These are phyloP conservation scores for Ianthella basta DNA, from an alignment of 37 sponge, comb jelly and placozoan genomes.

Conservation along the genomic window DNA sequence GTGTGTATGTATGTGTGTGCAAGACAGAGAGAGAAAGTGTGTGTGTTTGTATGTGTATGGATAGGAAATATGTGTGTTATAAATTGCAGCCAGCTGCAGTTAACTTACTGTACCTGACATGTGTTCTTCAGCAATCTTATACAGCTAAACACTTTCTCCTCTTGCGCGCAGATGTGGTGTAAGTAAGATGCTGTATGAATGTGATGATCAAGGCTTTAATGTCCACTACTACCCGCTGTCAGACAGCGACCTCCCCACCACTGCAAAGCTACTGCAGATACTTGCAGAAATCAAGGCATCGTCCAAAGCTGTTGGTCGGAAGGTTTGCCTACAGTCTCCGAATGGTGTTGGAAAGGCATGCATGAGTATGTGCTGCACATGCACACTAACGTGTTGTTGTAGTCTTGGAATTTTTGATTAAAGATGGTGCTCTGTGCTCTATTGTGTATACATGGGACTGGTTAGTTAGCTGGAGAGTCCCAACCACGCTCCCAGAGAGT, in stretches of 20 bases:
- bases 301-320: conserved; percentile 30
- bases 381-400: neutral
- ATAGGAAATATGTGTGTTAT: neutral
- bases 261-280: conserved; percentile 41
- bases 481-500: no score
- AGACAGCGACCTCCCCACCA: conserved; percentile 36
- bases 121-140: no score
- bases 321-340: conserved; percentile 63
- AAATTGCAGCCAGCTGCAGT: no score
- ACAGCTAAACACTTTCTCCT: no score
- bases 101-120: no score
- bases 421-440: no score
- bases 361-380: conserved; percentile 34
- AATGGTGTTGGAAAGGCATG: conserved; percentile 84
- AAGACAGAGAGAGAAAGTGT: no score
- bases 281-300: conserved; percentile 43
- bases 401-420: neutral
- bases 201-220: conserved; percentile 43
- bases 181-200: conserved; percentile 49
- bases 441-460: no score
- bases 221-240: conserved; percentile 64
- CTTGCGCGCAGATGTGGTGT: conserved; percentile 49
- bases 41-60: neutral
- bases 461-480: no score
- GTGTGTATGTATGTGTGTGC: neutral